These are phyloP conservation scores for Apaloderma vittatum DNA, from an alignment of 2,113 vertebrate species.

Conservation along the genomic window DNA sequence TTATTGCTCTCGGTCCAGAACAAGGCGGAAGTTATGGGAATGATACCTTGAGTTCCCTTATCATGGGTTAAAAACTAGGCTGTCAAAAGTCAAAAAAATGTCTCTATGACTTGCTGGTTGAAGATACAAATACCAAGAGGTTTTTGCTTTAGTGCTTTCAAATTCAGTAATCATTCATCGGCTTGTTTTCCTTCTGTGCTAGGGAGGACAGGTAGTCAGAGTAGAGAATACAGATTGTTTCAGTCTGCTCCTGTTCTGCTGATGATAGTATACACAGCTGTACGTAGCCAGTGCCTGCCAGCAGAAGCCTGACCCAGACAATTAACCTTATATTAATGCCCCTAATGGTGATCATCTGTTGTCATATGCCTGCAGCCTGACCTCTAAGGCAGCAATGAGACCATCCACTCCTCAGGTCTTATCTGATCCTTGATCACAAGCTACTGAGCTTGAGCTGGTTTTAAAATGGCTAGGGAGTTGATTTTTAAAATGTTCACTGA, in stretches of 20 bases:
- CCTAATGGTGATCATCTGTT: slow-evolving; percentile 68
- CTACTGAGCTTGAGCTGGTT: neutral
- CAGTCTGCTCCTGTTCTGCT: slow-evolving; percentile 45
- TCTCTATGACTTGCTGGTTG: neutral
- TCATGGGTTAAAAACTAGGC: neutral
- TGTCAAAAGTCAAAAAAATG: neutral
- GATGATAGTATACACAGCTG: slow-evolving; percentile 59
- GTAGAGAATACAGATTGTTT: slow-evolving; percentile 49
- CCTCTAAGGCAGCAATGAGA: neutral
- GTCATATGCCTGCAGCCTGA: slow-evolving; percentile 41
- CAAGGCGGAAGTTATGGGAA: slow-evolving; percentile 21
- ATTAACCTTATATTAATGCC: slow-evolving; percentile 71
- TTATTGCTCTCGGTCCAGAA: neutral
- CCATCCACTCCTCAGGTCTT: neutral
- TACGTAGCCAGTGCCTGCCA: slow-evolving; percentile 53
- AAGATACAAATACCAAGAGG: neutral
- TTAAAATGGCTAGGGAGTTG: neutral
- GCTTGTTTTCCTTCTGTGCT: slow-evolving; percentile 23
- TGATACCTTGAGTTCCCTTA: neutral
- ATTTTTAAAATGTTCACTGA: slow-evolving; percentile 1
- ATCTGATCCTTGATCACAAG: neutral
- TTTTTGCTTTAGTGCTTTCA: slow-evolving; percentile 30
- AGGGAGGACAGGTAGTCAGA: slow-evolving; percentile 59
- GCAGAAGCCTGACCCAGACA: slow-evolving; percentile 60
- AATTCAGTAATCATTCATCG: slow-evolving; percentile 10